phyloP scores from a whole-genome alignment of 2,888 invertebrate genomes.

The Hemicrepidius hirtus region DNA sequence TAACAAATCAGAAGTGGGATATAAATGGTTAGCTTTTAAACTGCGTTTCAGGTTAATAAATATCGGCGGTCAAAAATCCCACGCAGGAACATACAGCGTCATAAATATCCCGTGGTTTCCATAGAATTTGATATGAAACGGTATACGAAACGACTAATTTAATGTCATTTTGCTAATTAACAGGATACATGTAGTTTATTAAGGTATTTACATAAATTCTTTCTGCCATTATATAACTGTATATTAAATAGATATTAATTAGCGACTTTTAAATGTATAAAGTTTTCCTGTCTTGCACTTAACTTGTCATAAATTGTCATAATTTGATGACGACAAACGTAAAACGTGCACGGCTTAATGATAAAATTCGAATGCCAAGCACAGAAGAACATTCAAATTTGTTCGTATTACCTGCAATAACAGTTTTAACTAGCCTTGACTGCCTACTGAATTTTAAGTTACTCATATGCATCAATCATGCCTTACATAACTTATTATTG shows the following conservation, averaged over 20 bases:
- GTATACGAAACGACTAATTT: neutral
- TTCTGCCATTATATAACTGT: slow-evolving; percentile 13
- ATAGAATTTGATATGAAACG: neutral
- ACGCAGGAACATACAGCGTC: slow-evolving; percentile 2
- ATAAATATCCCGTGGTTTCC: neutral
- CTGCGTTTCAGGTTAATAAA: neutral
- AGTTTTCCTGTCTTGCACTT: slow-evolving; percentile 4
- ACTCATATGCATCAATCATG: slow-evolving; percentile 1
- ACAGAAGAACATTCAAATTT: slow-evolving; percentile 31
- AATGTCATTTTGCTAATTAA: slow-evolving; percentile 2
- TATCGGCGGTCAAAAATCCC: neutral
- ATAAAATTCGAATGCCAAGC: slow-evolving; percentile 12
- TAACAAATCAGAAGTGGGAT: too few species aligned
- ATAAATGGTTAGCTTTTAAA: neutral
- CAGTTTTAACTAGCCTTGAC: slow-evolving; percentile 24
- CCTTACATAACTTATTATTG: slow-evolving; percentile 2
- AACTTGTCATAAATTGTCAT: slow-evolving; percentile 25
- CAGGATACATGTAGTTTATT: slow-evolving; percentile 9
- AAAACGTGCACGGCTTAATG: slow-evolving; percentile 30
- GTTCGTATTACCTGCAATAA: slow-evolving; percentile 30
- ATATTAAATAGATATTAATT: slow-evolving; percentile 25
- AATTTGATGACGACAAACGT: slow-evolving; percentile 25
- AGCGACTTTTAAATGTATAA: neutral
- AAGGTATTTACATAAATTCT: slow-evolving; percentile 13
- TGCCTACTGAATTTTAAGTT: slow-evolving; percentile 33